Conservation (phyloP, 1,140 invertebrate genomes). For the Cylas formicarius region DNA sequence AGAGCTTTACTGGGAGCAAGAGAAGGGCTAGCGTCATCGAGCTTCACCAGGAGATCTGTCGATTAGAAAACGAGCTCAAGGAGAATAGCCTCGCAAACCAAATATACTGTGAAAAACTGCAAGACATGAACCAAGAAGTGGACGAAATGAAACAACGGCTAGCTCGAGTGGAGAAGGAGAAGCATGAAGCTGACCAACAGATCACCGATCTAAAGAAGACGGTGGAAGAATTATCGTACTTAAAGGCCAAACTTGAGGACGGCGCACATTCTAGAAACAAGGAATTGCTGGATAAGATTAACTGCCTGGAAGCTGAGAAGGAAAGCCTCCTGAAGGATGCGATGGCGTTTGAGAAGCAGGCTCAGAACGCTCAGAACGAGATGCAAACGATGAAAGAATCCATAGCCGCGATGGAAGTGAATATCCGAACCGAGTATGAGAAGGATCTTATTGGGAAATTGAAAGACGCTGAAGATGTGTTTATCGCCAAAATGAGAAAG, state of each 20-base stretch:
- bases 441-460: slow-evolving; percentile 18
- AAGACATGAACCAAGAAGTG: slow-evolving; percentile 17
- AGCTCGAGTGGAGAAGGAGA: slow-evolving; percentile 12
- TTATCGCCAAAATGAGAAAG: slow-evolving; percentile 26
- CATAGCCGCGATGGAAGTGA: slow-evolving; percentile 14
- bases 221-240: slow-evolving; percentile 13
- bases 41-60: slow-evolving; percentile 10
- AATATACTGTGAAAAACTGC: slow-evolving; percentile 16
- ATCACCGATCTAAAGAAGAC: background rate
- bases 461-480: slow-evolving; percentile 38
- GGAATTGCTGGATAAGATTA: slow-evolving; percentile 29
- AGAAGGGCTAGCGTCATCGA: slow-evolving; percentile 8
- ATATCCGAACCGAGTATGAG: slow-evolving; percentile 16
- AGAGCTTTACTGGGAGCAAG: slow-evolving; percentile 11
- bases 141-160: slow-evolving; percentile 17
- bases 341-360: slow-evolving; percentile 19
- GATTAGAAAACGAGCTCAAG: slow-evolving; percentile 24
- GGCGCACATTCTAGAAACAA: slow-evolving; percentile 26
- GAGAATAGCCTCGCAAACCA: slow-evolving; percentile 22
- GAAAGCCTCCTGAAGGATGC: slow-evolving; percentile 30
- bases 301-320: slow-evolving; percentile 38
- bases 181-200: slow-evolving; percentile 10
- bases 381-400: slow-evolving; percentile 16
- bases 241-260: slow-evolving; percentile 18
- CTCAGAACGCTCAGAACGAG: slow-evolving; percentile 37